Percentiles rank a stretch among this genome's conserved stretches.
These are phyloP conservation scores for Hydrolagus colliei DNA, from an alignment of 2,797 vertebrate genomes.

Conservation along the genomic window DNA sequence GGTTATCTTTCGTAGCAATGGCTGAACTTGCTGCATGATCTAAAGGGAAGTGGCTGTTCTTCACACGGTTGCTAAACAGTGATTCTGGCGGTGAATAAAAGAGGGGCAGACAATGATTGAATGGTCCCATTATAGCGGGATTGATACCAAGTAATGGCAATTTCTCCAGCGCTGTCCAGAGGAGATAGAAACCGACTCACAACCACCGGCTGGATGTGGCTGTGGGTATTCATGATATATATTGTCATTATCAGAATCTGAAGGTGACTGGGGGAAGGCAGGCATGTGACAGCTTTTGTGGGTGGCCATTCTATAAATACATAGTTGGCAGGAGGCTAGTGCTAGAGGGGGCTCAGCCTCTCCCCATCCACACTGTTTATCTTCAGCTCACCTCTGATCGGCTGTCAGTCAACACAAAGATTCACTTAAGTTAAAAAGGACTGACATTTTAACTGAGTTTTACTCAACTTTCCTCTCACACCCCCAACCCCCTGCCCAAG, in stretches of 20 bases:
- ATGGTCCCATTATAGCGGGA: neutral
- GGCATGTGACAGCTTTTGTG: too few species aligned
- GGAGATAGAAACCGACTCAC: neutral
- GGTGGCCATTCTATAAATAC: too few species aligned
- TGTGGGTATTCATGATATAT: neutral
- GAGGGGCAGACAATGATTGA: neutral
- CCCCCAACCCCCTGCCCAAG: too few species aligned
- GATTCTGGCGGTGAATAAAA: neutral
- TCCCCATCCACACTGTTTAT: neutral
- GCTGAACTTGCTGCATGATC: too few species aligned
- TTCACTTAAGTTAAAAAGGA: neutral
- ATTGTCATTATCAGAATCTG: too few species aligned
- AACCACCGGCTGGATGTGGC: neutral
- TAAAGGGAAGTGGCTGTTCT: too few species aligned
- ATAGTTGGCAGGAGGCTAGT: too few species aligned
- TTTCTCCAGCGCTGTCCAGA: neutral
- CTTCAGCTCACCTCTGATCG: too few species aligned
- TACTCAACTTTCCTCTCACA: neutral
- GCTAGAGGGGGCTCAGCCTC: neutral
- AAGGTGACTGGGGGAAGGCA: too few species aligned
- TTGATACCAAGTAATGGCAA: neutral
- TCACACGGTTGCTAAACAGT: neutral
- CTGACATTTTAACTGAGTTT: neutral
- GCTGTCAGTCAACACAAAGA: neutral
- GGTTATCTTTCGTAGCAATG: too few species aligned